Base-by-base conservation (phyloP, 1,140 invertebrate genomes). In the Sweltsa coloradensis region DNA sequence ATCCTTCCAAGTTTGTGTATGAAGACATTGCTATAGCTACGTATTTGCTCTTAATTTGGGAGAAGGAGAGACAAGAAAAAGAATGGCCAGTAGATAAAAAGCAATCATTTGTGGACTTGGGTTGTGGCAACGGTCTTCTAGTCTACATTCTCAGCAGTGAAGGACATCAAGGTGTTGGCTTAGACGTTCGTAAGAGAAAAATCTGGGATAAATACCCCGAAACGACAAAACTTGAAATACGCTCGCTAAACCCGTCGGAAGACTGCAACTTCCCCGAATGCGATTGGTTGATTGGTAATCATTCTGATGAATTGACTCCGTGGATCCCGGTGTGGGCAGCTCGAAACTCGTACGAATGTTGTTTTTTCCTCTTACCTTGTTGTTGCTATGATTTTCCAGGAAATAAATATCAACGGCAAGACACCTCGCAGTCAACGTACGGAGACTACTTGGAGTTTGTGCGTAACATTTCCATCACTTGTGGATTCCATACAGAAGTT, bases 211-310 rank as follows among this genome's bases (percentile, higher is more conserved):
- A 79, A 11, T 93, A 83, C 66, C 74, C 79, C 9, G 41, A 62
- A 23, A 62, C 55, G 39, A 62, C 58, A 23, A 52, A 62, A 18
- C 54, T 75, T 2, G 53, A 65, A 51, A 68, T 37, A 44, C 13
- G 47, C 18, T 73, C 81, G 1, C 73, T 92, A 44, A 75, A 73
- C 47, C 87, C 88, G 23, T 81, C 79, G 24, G 73, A 77, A 49
- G 63, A 75, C 27, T 70, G 71, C 40, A 58, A 78, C n/a, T 90
- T 85, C 60, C 78, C 81, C 19, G 71, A 81, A n/a, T 74, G 67
- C 31, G 88, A 96, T 62, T 98, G 93, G 91, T 65, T 98, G 11
- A 94, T 99, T 64, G 95, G 96, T 34, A 99, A 99, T 73, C 96
- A 99, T 71, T 95, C 92, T 31, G 96, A 98, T 73, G 95, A 98